These are phyloP conservation scores for Scleropages formosus DNA, from an alignment of 2,797 vertebrate species.

Conservation along the genomic window DNA sequence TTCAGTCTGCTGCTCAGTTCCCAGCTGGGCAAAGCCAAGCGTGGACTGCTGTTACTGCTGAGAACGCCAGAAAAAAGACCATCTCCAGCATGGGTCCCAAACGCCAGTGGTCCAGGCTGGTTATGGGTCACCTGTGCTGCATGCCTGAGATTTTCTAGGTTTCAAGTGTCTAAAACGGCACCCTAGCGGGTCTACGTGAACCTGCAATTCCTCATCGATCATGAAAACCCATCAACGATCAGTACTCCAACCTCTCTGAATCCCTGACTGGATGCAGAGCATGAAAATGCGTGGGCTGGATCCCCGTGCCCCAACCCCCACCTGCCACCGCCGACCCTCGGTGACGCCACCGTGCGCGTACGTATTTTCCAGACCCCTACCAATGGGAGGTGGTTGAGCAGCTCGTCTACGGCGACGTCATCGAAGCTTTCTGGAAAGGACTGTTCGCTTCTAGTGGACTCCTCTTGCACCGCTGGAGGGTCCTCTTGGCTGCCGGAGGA, in stretches of 20 bases:
- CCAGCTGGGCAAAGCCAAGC: too few relatives aligned
- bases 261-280: not conserved
- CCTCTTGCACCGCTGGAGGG: slow-evolving; percentile 71
- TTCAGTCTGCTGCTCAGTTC: too few relatives aligned
- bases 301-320: not conserved
- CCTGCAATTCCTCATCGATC: not conserved
- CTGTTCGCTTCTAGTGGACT: slow-evolving; percentile 73
- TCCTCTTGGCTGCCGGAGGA: slow-evolving; percentile 73
- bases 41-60: too few relatives aligned
- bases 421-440: slow-evolving; percentile 82
- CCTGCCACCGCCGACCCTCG: not conserved
- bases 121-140: too few relatives aligned
- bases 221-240: not conserved
- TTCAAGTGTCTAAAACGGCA: too few relatives aligned
- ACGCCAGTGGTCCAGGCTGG: too few relatives aligned
- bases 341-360: not conserved
- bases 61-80: too few relatives aligned
- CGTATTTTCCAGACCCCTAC: slow-evolving; percentile 56
- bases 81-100: too few relatives aligned
- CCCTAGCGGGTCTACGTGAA: not conserved
- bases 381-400: slow-evolving; percentile 79
- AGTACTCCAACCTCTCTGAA: not conserved
- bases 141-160: too few relatives aligned
- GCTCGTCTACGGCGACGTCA: slow-evolving; percentile 72
- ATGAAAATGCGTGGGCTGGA: not conserved